Conservation (phyloP, 2,888 invertebrate species). For the Idaea aversata region DNA sequence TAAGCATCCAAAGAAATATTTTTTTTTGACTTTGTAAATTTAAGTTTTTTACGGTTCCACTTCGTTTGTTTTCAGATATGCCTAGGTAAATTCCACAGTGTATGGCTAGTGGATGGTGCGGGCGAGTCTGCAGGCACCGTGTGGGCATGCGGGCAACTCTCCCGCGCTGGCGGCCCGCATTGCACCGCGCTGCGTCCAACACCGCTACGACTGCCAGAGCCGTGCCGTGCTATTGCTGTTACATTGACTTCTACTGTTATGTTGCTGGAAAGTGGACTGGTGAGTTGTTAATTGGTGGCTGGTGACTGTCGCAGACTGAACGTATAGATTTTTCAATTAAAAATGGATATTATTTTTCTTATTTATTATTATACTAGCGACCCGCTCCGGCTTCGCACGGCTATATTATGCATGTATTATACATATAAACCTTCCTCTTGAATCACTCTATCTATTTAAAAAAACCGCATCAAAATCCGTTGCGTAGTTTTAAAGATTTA, state of each 20-base stretch:
- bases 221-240: constrained; percentile 77
- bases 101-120: constrained; percentile 76
- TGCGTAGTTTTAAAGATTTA: no score
- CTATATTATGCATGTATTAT: no score
- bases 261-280: constrained; percentile 82
- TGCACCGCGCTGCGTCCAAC: constrained; percentile 81
- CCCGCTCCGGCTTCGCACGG: no score
- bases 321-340: no score
- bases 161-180: constrained; percentile 84
- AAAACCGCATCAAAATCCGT: no score
- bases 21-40: background rate
- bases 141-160: constrained; percentile 90
- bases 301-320: no score
- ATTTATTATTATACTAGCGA: no score
- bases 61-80: constrained; percentile 74
- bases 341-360: no score
- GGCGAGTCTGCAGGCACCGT: constrained; percentile 67
- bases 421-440: no score
- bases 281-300: no score
- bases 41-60: background rate
- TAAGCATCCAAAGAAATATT: no score
- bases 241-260: constrained; percentile 85
- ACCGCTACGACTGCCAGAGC: constrained; percentile 55
- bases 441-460: no score
- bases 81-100: constrained; percentile 87